Percentiles rank a stretch among this genome's conserved stretches.
phyloP scores from a whole-genome alignment of 2,797 vertebrate species.

The Triplophysa bombifrons region DNA sequence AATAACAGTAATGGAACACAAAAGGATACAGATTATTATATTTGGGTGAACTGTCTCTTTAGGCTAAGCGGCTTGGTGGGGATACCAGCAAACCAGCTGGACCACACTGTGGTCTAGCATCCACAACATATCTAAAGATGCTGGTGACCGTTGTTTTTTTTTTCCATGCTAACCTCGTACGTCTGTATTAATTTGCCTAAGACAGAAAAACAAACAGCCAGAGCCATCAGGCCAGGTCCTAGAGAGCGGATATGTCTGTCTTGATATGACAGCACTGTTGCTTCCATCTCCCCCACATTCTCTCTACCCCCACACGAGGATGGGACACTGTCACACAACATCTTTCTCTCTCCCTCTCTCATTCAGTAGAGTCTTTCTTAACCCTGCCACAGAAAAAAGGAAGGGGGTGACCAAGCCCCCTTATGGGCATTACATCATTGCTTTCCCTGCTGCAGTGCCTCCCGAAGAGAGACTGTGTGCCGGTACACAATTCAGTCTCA shows the following conservation, averaged over 20 bases:
- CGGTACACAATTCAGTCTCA: slow-evolving; percentile 22
- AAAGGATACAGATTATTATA: too few relatives aligned
- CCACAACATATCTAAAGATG: not conserved
- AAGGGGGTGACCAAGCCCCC: not conserved
- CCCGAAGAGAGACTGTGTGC: not conserved
- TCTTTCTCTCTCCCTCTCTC: not conserved
- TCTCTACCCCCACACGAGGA: not conserved
- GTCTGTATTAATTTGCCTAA: slow-evolving; percentile 18
- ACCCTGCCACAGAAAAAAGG: not conserved
- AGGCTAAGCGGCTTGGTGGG: not conserved
- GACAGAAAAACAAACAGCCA: slow-evolving; percentile 12
- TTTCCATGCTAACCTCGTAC: not conserved
- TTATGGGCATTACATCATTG: slow-evolving; percentile 54
- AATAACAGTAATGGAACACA: too few relatives aligned
- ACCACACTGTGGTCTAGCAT: not conserved
- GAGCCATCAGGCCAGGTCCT: slow-evolving; percentile 11
- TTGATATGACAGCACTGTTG: not conserved
- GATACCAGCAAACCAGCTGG: not conserved
- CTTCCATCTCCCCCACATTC: not conserved
- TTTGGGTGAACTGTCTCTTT: too few relatives aligned
- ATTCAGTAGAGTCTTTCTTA: not conserved
- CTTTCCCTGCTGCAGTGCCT: slow-evolving; percentile 50
- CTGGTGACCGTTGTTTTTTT: not conserved
- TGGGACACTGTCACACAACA: not conserved
- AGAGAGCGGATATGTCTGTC: not conserved